A percentile compares a stretch with the other conserved stretches of the same genome.
Evolutionary conservation across 2,113 vertebrate genomes (phyloP).

Genomic region (Archilochus colubris): DNA sequence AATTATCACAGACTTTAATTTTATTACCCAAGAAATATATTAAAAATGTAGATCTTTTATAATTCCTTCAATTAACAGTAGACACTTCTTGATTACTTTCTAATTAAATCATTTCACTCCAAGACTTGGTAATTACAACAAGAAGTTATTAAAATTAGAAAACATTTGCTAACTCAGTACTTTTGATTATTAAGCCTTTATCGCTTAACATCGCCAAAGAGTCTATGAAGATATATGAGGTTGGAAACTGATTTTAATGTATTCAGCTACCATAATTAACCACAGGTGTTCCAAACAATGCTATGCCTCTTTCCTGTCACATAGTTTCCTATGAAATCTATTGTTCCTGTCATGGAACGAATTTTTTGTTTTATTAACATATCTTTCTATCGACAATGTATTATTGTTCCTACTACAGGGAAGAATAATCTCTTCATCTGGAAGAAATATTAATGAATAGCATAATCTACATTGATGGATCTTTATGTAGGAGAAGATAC

Average conservation of each 20-base stretch:
- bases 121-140: constrained; percentile 87
- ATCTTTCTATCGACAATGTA: not conserved
- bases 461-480: not conserved
- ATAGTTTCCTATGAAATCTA: constrained; percentile 71
- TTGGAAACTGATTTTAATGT: constrained; percentile 79
- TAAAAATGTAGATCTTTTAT: constrained; percentile 87
- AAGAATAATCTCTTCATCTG: constrained; percentile 9
- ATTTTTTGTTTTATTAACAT: constrained; percentile 47
- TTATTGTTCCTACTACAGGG: constrained; percentile 16
- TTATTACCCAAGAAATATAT: constrained; percentile 84
- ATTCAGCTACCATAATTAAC: constrained; percentile 80
- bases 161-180: constrained; percentile 88
- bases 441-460: not conserved
- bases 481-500: not conserved
- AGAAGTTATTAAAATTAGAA: constrained; percentile 89
- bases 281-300: constrained; percentile 80
- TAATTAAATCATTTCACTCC: constrained; percentile 89
- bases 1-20: constrained; percentile 82
- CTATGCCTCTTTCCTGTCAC: constrained; percentile 50
- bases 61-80: constrained; percentile 88
- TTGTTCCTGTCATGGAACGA: constrained; percentile 63
- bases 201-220: constrained; percentile 80
- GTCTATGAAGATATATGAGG: constrained; percentile 82
- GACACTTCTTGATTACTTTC: constrained; percentile 88
- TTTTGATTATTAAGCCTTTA: constrained; percentile 86